Percentiles rank a stretch among this genome's conserved stretches.
Conservation (phyloP, 2,113 vertebrate species). For the Geococcyx californianus region DNA sequence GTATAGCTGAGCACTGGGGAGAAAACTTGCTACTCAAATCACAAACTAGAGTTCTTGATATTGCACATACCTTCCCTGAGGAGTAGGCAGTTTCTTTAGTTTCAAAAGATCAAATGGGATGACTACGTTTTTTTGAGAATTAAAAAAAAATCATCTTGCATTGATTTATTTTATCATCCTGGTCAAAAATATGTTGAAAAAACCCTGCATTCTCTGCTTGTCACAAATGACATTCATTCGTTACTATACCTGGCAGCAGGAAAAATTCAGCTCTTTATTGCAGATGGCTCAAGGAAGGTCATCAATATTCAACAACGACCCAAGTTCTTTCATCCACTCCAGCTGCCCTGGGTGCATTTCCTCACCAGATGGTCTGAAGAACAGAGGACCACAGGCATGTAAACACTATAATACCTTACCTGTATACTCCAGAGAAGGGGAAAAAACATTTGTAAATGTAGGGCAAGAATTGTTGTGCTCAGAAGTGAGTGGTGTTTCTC, state of each 20-base stretch:
- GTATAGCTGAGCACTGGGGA: background rate
- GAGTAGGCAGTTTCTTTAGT: background rate
- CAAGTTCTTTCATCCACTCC: background rate
- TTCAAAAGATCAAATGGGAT: background rate
- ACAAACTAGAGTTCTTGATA: background rate
- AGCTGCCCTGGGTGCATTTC: background rate
- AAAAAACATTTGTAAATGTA: background rate
- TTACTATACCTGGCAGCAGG: background rate
- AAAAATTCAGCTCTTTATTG: background rate
- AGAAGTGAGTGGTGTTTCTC: background rate
- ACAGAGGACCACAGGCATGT: background rate
- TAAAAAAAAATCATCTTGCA: background rate
- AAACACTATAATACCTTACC: background rate
- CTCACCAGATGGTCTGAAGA: background rate
- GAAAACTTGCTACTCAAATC: background rate
- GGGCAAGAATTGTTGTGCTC: background rate
- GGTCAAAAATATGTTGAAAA: background rate
- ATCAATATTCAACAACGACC: background rate
- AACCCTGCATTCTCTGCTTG: background rate
- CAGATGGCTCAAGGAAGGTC: background rate
- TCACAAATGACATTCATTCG: background rate
- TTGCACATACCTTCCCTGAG: background rate
- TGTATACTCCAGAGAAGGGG: background rate
- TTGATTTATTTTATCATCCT: slow-evolving; percentile 11
- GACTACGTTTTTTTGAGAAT: background rate